Evolutionary conservation across 2,113 vertebrate genomes (phyloP).

Genomic region (Craseonycteris thonglongyai): DNA sequence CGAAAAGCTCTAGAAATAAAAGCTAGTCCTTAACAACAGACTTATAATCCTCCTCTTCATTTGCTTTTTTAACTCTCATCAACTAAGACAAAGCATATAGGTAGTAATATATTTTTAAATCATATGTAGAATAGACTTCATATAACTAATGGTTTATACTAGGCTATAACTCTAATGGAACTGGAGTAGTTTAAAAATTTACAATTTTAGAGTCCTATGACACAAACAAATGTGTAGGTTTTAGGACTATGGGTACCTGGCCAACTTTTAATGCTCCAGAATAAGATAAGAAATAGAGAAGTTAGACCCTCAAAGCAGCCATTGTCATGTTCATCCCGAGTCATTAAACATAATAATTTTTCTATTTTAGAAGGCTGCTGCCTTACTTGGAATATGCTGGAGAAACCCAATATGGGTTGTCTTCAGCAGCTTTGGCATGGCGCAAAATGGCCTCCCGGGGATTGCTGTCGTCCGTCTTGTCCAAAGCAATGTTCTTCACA

Average conservation of each 20-base stretch:
- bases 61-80: background rate
- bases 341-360: background rate
- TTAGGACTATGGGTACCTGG: background rate
- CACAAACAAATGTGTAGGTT: background rate
- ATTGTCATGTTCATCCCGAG: background rate
- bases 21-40: background rate
- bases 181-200: background rate
- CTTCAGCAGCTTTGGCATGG: constrained; percentile 91
- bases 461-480: constrained; percentile 97
- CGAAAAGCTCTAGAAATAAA: background rate
- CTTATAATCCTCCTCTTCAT: background rate
- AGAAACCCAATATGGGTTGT: constrained; percentile 96
- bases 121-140: background rate
- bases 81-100: background rate
- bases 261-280: background rate
- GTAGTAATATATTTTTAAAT: background rate
- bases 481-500: constrained; percentile 98
- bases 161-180: background rate
- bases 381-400: constrained; percentile 92
- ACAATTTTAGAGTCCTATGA: background rate
- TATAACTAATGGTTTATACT: background rate
- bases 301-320: background rate
- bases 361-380: constrained; percentile 18
- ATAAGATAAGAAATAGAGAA: background rate
- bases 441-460: constrained; percentile 96